phyloP scores from a whole-genome alignment of 2,113 vertebrate species.

The Nerophis lumbriciformis region DNA sequence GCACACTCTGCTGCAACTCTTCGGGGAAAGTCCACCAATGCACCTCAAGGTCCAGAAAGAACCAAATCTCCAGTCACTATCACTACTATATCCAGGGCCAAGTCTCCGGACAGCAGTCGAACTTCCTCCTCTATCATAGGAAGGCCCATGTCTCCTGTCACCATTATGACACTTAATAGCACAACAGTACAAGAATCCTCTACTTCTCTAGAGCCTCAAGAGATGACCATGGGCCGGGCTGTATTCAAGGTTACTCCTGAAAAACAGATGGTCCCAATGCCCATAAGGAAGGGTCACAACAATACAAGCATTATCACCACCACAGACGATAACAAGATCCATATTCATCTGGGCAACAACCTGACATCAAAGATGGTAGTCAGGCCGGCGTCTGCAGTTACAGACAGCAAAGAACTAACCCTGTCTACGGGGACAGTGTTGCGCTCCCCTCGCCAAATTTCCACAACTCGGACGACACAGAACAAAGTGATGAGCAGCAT shows the following conservation, averaged over 20 bases:
- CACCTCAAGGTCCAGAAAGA: constrained; percentile 74
- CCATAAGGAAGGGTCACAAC: constrained; percentile 80
- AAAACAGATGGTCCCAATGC: constrained; percentile 83
- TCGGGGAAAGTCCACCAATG: constrained; percentile 72
- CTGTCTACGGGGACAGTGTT: constrained; percentile 85
- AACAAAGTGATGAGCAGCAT: constrained; percentile 93
- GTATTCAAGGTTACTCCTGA: constrained; percentile 94
- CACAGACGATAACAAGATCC: constrained; percentile 95
- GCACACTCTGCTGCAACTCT: constrained; percentile 73
- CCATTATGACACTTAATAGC: constrained; percentile 85
- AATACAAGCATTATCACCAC: constrained; percentile 85
- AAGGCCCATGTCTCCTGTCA: constrained; percentile 82
- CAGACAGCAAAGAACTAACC: constrained; percentile 81
- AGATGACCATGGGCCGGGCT: constrained; percentile 87
- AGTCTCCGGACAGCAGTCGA: constrained; percentile 77
- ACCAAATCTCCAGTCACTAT: constrained; percentile 91
- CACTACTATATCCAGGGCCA: constrained; percentile 88
- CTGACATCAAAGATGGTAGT: constrained; percentile 79
- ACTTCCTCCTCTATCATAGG: constrained; percentile 58
- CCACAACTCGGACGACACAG: constrained; percentile 69
- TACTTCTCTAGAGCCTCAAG: constrained; percentile 79
- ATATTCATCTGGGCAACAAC: constrained; percentile 85
- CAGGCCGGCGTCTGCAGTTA: constrained; percentile 69
- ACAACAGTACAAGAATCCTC: constrained; percentile 73
- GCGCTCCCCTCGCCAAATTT: constrained; percentile 82